Evolutionary conservation across 2,888 invertebrate species (phyloP), one percentile per base, ranked within the genome.

Genomic region (Cenopis cana): DNA sequence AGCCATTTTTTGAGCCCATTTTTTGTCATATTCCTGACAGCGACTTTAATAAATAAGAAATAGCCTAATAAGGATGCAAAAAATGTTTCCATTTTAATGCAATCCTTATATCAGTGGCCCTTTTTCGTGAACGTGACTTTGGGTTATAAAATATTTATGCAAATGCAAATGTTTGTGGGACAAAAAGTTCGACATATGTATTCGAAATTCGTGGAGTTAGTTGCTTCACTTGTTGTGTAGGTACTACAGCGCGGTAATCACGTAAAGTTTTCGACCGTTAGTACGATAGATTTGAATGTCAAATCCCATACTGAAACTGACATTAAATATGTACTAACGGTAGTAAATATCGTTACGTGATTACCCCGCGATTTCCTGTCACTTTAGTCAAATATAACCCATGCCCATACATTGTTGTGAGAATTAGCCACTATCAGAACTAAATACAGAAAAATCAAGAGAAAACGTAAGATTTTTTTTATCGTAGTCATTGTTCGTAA

Each of bases 11-110:
- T 90, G 78, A 80, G 68, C 50, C 74, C 77, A 74, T 69, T 88
- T 90, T 90, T 91, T 90, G 80, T 86, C 49, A 74, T 68, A 76
- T 81, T 86, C 85, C 83, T 88, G 89, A 89, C 88, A 84, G 82
- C 81, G 85, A 87, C 87, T 86, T 89, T 91, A 90, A 89, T 91
- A 91, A 89, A 91, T 91, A 90, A 92, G 88, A 88, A 89, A 91
- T 88, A 88, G 81, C 80, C 79, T 82, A 83, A 85, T 83, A 82
- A 83, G 80, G 79, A 74, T 80, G 78, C 85, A 86, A 87, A 85
- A 83, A 81, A 76, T 77, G 72, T 82, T 54, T 84, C 79, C 76
- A 79, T 86, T 85, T 87, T 86, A 83, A 88, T 86, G 61, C 71
- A 67, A 86, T 86, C 88, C 85, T 81, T 84, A 74, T 80, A 82